phyloP scores from a whole-genome alignment of 2,113 vertebrate genomes.

The Trematocara nigrifrons region DNA sequence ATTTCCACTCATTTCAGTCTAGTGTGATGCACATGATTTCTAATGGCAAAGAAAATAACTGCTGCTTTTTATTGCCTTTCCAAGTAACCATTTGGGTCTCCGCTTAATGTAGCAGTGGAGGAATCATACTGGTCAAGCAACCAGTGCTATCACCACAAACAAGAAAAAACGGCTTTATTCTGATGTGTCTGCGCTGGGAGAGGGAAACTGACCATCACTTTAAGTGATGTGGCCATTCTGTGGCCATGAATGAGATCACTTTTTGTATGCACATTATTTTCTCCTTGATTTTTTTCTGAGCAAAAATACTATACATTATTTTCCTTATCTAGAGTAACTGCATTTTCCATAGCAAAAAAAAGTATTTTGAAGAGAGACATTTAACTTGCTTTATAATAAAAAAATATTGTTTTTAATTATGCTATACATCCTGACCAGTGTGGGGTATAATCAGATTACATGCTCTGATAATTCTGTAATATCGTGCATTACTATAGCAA shows the following conservation, averaged over 20 bases:
- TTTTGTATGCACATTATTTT: background rate
- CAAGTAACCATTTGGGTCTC: background rate
- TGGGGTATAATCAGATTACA: background rate
- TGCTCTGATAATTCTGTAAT: background rate
- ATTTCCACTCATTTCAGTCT: constrained; percentile 43
- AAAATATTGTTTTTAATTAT: background rate
- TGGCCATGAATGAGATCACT: background rate
- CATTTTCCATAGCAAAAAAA: background rate
- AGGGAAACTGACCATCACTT: background rate
- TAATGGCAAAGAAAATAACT: constrained; percentile 57
- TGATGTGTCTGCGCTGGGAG: background rate
- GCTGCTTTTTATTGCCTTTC: constrained; percentile 47
- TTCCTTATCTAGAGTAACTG: background rate
- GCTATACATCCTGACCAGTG: background rate
- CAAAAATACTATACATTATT: background rate
- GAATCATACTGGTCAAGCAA: background rate
- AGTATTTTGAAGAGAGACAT: background rate
- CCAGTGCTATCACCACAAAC: background rate
- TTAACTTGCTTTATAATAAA: background rate
- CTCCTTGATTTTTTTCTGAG: background rate
- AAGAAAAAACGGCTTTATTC: background rate
- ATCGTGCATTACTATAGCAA: background rate
- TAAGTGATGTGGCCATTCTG: background rate
- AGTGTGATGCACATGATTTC: constrained; percentile 57
- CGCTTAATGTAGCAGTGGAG: background rate